Base-by-base conservation (phyloP, 2,888 invertebrate species). In the Leucania comma region DNA sequence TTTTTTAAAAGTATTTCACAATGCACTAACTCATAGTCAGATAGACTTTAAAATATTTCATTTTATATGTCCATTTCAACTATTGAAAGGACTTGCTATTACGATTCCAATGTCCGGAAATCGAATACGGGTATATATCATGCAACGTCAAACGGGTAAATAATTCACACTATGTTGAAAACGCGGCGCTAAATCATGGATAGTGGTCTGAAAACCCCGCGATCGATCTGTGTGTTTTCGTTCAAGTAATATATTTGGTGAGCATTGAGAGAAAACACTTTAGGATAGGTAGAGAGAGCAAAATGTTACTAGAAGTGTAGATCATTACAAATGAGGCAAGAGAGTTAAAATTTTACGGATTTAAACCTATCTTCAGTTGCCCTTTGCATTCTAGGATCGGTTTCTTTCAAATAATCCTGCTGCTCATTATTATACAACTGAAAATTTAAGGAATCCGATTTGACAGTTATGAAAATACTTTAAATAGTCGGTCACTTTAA, bases 101-200 rank as follows among this genome's bases (percentile, higher is more conserved):
- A 70, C 69, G n/a, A 68, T 74, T 72, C 69, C 63, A 50, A 26
- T 69, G 67, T 29, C 64, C 80, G 82, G 86, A 85, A 86, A 86
- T 86, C 73, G 80, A 80, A 78, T 71, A 69, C 72, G 57, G 29
- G 71, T 60, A 71, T 83, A 82, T 80, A 84, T 83, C 85, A 80
- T 71, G 68, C 42, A 56, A 68, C 59, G 81, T 85, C 78, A 72
- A 62, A 22, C 29, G 51, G 65, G 65, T 72, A 63, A 72, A 77
- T 70, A 74, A 57, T 72, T 80, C 71, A 74, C 57, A 75, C 69
- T 70, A 51, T 61, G 64, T 70, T 72, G 60, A 68, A 68, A 78
- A 77, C 64, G 46, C n/a, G 9, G 54, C 10, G 35, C 64, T 79
- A 72, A 79, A 79, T 79, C 78, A 68, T 66, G 59, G 9, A 71